These are phyloP conservation scores for Nymphalis c-album DNA, from an alignment of 2,888 invertebrate species.

Conservation along the genomic window DNA sequence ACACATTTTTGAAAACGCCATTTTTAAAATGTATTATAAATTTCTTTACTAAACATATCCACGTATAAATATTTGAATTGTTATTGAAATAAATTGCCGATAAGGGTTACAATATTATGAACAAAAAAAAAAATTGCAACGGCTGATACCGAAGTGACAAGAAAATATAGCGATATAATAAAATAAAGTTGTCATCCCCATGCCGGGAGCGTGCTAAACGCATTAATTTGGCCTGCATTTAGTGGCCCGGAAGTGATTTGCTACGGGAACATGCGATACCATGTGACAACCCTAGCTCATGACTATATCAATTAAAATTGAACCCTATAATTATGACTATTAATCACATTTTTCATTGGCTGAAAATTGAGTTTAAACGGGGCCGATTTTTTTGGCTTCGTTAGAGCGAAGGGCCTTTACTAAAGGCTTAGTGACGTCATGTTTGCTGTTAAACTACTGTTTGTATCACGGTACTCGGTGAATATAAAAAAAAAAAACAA, in stretches of 20 bases:
- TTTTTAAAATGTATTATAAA: no score
- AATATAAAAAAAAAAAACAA: no score
- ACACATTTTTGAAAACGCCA: no score
- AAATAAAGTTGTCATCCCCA: slow-evolving; percentile 81
- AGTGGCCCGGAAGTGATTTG: slow-evolving; percentile 82
- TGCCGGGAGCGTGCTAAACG: slow-evolving; percentile 79
- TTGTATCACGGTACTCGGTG: slow-evolving; percentile 22
- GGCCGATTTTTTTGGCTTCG: slow-evolving; percentile 64
- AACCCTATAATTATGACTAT: slow-evolving; percentile 49
- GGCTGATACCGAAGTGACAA: slow-evolving; percentile 71
- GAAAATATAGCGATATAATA: slow-evolving; percentile 78
- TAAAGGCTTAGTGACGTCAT: slow-evolving; percentile 40
- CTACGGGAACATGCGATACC: slow-evolving; percentile 79
- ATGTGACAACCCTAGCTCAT: slow-evolving; percentile 54
- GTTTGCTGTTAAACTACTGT: slow-evolving; percentile 35
- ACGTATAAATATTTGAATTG: background rate
- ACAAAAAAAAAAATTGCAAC: slow-evolving; percentile 41
- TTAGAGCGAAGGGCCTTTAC: slow-evolving; percentile 33
- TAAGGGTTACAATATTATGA: slow-evolving; percentile 19
- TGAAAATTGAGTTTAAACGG: slow-evolving; percentile 54
- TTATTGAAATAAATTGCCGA: background rate
- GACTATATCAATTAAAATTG: slow-evolving; percentile 52
- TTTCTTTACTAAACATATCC: background rate
- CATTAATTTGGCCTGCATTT: slow-evolving; percentile 81
- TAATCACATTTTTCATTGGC: slow-evolving; percentile 50